These are phyloP conservation scores for Tinea trinotella DNA, from an alignment of 2,888 invertebrate genomes.

Conservation along the genomic window DNA sequence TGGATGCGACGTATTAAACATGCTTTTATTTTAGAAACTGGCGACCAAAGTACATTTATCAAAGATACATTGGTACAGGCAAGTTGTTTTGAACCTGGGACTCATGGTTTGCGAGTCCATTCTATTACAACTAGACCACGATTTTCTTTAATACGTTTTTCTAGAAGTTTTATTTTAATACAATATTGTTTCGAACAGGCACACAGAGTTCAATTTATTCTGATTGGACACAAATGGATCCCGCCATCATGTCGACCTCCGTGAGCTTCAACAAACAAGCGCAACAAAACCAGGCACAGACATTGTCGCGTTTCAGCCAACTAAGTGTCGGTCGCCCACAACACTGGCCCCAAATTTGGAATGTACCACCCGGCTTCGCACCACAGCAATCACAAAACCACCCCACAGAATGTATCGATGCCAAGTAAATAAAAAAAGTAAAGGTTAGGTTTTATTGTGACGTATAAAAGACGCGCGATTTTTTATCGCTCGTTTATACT, in stretches of 20 bases:
- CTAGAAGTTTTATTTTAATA: too few relatives aligned
- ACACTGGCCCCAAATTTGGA: slow-evolving; percentile 33
- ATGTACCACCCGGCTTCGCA: slow-evolving; percentile 61
- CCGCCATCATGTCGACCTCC: slow-evolving; percentile 88
- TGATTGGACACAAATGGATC: slow-evolving; percentile 94
- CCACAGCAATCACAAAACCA: slow-evolving; percentile 48
- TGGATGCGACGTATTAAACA: too few relatives aligned
- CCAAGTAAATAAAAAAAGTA: slow-evolving; percentile 41
- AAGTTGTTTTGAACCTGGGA: too few relatives aligned
- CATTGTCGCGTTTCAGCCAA: slow-evolving; percentile 48
- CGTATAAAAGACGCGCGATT: too few relatives aligned
- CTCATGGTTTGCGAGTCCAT: too few relatives aligned
- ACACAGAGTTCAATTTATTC: slow-evolving; percentile 62
- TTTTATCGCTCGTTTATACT: too few relatives aligned
- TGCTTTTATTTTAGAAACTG: too few relatives aligned
- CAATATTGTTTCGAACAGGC: not conserved
- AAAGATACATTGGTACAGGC: too few relatives aligned
- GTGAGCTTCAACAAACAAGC: slow-evolving; percentile 62
- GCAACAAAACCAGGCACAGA: slow-evolving; percentile 15
- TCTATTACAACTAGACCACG: too few relatives aligned
- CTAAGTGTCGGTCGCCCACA: slow-evolving; percentile 25
- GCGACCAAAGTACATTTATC: too few relatives aligned
- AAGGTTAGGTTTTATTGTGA: too few relatives aligned
- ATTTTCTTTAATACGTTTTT: too few relatives aligned
- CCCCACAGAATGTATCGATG: slow-evolving; percentile 67